Base-by-base conservation (phyloP, 2,113 vertebrate genomes). In the Opisthocomus hoazin region DNA sequence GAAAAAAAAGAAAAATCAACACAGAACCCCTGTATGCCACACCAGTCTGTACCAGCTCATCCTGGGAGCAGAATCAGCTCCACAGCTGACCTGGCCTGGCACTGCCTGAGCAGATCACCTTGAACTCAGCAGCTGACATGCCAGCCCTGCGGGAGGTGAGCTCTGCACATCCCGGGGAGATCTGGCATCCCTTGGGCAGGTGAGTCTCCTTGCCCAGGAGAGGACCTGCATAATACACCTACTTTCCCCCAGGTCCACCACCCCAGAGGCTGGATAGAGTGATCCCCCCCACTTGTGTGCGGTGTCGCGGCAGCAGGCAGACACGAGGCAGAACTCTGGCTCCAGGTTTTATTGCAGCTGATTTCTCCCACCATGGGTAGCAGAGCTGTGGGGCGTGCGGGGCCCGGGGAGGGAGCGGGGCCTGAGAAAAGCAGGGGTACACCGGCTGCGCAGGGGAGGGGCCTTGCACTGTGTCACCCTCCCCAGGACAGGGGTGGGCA, bases 331-430 rank as follows among this genome's bases (percentile, higher is more conserved):
- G 45, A 50, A 34, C 9, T 83, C 66, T 96, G 95, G 57, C 84
- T 95, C 88, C 78, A 79, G 75, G 63, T 46, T 97, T 94, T 97
- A 97, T 97, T 96, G 87, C 74, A 84, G 87, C 54, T 89, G 80
- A 64, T 73, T 89, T 80, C 76, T 94, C 63, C 50, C 76, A 39
- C 34, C 16, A 0, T 7, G 93, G 84, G 9, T 36, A 77, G 76
- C 87, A 84, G 86, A 90, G 80, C 60, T 95, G 58, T 60, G 93
- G 54, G 80, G 58, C 8, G 2, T 56, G 13, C 0, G 2, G 60
- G 74, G 74, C 50, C 43, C 3, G 1, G 48, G 73, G 64, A 61
- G 64, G 69, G 46, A 82, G 74, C 41, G 7, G 68, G 65, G 65
- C 71, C 79, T 34, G 80, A 82, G 57, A 87, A 79, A 95, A 96